A percentile compares a stretch with the other conserved stretches of the same genome.
Conservation (phyloP, 1,140 invertebrate species). For the roundworm (Caenorhabditis elegans) region DNA sequence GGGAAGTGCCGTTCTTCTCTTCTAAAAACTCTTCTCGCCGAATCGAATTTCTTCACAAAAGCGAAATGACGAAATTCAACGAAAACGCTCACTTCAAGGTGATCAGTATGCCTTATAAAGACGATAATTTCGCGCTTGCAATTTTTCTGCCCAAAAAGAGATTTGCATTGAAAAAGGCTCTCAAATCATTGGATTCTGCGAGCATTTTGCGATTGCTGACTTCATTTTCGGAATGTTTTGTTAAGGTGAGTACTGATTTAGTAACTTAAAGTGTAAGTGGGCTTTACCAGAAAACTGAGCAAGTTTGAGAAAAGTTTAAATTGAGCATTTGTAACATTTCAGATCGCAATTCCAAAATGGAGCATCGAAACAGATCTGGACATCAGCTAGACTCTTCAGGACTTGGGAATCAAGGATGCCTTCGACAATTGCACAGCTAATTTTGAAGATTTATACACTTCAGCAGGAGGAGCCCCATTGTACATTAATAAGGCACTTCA, state of each 20-base stretch:
- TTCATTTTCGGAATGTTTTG: neutral
- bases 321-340: neutral
- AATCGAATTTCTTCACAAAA: neutral
- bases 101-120: neutral
- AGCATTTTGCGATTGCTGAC: neutral
- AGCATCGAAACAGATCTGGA: neutral
- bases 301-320: no score
- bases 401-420: neutral
- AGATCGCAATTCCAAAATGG: slow-evolving; percentile 21
- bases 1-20: neutral
- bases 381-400: neutral
- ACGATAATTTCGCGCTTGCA: neutral
- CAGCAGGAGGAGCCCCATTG: neutral
- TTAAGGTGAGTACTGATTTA: neutral
- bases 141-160: slow-evolving; percentile 26
- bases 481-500: neutral
- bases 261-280: no score
- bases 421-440: neutral
- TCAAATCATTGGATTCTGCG: neutral
- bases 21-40: neutral
- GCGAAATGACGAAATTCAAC: no score
- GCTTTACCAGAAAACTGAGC: no score
- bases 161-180: neutral
- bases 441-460: neutral
- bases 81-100: slow-evolving; percentile 22